Conservation (phyloP, 2,888 invertebrate genomes). For the Caenorhabditis imperialis region DNA sequence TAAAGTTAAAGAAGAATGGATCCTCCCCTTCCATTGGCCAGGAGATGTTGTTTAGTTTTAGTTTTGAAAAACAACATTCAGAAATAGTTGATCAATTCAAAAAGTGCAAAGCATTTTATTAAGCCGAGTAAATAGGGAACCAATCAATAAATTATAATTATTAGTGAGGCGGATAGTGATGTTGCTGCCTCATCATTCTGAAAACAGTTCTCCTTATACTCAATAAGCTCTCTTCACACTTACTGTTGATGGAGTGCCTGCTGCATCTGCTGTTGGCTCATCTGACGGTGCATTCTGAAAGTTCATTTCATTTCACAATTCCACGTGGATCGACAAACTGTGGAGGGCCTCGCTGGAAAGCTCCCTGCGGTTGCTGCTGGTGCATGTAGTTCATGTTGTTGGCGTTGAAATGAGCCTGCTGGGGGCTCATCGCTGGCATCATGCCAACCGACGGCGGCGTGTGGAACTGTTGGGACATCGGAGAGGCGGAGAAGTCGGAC, state of each 20-base stretch:
- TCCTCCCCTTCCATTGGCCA: too few relatives aligned
- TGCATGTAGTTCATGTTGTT: background rate
- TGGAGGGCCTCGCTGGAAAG: background rate
- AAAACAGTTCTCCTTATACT: background rate
- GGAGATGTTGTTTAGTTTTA: too few relatives aligned
- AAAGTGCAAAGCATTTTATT: too few relatives aligned
- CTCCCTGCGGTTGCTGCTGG: background rate
- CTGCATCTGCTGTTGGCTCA: slow-evolving; percentile 13
- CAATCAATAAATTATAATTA: too few relatives aligned
- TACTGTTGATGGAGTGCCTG: background rate
- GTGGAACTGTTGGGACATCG: slow-evolving; percentile 44
- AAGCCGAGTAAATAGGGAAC: too few relatives aligned
- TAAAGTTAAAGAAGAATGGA: too few relatives aligned
- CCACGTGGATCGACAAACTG: too few relatives aligned
- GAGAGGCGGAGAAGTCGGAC: slow-evolving; percentile 31
- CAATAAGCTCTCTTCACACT: slow-evolving; percentile 6
- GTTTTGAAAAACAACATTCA: too few relatives aligned
- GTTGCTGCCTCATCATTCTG: slow-evolving; percentile 16
- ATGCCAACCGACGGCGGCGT: slow-evolving; percentile 37
- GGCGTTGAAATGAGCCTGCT: background rate
- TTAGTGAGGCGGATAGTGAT: slow-evolving; percentile 9
- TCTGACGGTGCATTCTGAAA: slow-evolving; percentile 9
- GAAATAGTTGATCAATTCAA: too few relatives aligned
- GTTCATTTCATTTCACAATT: background rate
- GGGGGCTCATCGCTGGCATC: background rate